Evolutionary conservation across 37 sponge, comb jelly and placozoan genomes (phyloP).

Genomic region (Geodia barretti): DNA sequence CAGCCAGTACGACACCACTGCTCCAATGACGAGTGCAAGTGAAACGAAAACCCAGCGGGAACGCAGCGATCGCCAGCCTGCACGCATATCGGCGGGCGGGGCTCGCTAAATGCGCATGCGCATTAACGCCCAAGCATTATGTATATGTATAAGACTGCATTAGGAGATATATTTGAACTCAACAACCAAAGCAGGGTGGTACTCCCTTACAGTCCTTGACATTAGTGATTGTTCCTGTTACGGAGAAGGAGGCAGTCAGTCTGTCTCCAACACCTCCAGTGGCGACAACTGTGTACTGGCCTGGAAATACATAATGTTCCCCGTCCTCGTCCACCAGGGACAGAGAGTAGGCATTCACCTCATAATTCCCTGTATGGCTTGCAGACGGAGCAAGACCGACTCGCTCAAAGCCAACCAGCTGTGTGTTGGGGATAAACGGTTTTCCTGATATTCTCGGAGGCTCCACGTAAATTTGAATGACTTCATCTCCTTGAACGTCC

Average conservation of each 20-base stretch:
- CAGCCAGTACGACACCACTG: not conserved
- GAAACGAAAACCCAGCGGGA: not conserved
- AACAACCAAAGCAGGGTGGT: conserved; percentile 44
- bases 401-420: conserved; percentile 60
- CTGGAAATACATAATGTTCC: conserved; percentile 45
- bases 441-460: conserved; percentile 9
- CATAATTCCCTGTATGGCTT: not conserved
- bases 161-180: not conserved
- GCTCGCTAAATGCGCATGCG: not conserved
- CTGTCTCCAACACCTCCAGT: not conserved
- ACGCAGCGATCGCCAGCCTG: not conserved
- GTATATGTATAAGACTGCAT: not conserved
- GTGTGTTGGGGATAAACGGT: conserved; percentile 22
- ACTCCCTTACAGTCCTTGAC: conserved; percentile 1
- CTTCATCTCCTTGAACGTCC: conserved; percentile 50
- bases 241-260: not conserved
- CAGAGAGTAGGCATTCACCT: conserved; percentile 44
- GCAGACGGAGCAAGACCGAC: not conserved
- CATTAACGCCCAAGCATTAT: not conserved
- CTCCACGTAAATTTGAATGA: conserved; percentile 56
- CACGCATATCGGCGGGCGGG: conserved; percentile 1
- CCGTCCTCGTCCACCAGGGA: conserved; percentile 56
- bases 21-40: not conserved
- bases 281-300: conserved; percentile 32
- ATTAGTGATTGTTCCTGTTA: conserved; percentile 1